Conservation (phyloP, 2,797 vertebrate species). For the Crypturellus tataupa region DNA sequence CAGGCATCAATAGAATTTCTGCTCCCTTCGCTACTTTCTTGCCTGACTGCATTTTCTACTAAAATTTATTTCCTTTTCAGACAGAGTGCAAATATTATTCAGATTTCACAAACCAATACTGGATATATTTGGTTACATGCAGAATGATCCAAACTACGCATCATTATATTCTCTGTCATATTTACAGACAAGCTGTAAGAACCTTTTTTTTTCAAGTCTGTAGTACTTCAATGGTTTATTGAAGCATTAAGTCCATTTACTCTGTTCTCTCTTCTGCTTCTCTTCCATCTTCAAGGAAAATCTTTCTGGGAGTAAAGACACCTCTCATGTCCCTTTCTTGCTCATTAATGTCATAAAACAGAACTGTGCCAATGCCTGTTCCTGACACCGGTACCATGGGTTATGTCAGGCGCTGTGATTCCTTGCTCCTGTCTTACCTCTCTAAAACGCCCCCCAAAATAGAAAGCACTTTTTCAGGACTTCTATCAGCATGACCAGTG, state of each 20-base stretch:
- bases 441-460: background rate
- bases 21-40: conserved; percentile 54
- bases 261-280: background rate
- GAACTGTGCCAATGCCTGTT: background rate
- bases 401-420: background rate
- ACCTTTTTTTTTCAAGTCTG: background rate
- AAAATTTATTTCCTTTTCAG: conserved; percentile 35
- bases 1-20: conserved; percentile 58
- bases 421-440: background rate
- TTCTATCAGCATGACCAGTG: background rate
- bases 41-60: conserved; percentile 56
- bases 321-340: background rate
- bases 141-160: conserved; percentile 45
- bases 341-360: background rate
- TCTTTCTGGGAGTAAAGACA: background rate
- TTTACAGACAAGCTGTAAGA: background rate
- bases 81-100: conserved; percentile 18
- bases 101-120: conserved; percentile 25
- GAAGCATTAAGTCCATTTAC: background rate
- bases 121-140: conserved; percentile 46
- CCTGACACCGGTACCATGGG: background rate
- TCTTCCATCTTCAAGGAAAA: background rate
- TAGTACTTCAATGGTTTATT: background rate
- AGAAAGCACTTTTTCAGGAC: background rate
- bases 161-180: background rate